Conservation (phyloP, 2,888 invertebrate genomes). For the Drepanosiphum platanoidis region DNA sequence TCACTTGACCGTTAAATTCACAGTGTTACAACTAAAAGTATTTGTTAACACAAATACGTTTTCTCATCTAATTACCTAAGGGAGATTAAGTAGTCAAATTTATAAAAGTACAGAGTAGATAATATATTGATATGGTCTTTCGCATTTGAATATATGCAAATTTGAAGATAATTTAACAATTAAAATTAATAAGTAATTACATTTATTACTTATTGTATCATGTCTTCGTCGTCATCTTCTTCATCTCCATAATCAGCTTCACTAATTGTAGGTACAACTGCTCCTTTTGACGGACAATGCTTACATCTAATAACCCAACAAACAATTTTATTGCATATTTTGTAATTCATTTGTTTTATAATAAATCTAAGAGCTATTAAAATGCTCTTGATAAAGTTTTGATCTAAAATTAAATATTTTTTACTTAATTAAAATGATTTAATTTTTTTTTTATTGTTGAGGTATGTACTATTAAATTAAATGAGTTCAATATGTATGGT, state of each 20-base stretch:
- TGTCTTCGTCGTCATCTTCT: constrained; percentile 63
- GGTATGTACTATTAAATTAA: too few relatives aligned
- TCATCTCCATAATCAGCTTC: constrained; percentile 75
- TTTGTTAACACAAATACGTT: not conserved
- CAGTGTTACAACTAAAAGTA: not conserved
- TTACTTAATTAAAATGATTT: too few relatives aligned
- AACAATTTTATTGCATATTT: not conserved
- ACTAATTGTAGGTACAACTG: constrained; percentile 68
- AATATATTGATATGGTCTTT: constrained; percentile 43
- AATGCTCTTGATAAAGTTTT: too few relatives aligned
- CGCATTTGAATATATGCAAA: not conserved
- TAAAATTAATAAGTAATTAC: not conserved
- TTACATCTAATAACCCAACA: constrained; percentile 69
- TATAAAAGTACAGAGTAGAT: constrained; percentile 50
- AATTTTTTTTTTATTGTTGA: too few relatives aligned
- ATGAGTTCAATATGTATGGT: too few relatives aligned
- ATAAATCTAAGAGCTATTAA: too few relatives aligned
- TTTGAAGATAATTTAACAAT: constrained; percentile 19
- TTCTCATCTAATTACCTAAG: not conserved
- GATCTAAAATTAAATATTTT: too few relatives aligned
- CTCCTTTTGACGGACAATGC: constrained; percentile 73
- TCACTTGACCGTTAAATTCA: constrained; percentile 9
- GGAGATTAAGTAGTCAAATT: not conserved
- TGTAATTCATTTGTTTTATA: not conserved
- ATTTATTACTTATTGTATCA: constrained; percentile 50